These are phyloP conservation scores for Centropus unirufus DNA, from an alignment of 2,113 vertebrate species.

Conservation along the genomic window DNA sequence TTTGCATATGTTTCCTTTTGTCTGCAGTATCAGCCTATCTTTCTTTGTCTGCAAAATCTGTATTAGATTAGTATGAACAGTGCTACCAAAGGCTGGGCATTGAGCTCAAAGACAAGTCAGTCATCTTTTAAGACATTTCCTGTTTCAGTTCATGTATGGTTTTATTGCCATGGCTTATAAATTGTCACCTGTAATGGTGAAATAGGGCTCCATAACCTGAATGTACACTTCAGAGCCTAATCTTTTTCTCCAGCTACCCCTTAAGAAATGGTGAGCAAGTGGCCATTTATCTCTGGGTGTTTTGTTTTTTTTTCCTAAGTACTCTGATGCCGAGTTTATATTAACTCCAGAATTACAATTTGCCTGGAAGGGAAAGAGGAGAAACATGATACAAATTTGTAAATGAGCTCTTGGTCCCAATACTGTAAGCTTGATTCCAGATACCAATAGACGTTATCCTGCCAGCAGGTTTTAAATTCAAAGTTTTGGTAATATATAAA, in stretches of 20 bases:
- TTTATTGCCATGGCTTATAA: slow-evolving; percentile 66
- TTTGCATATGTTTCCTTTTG: slow-evolving; percentile 40
- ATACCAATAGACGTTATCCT: slow-evolving; percentile 43
- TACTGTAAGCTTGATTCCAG: slow-evolving; percentile 55
- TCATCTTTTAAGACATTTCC: slow-evolving; percentile 50
- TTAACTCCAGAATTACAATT: slow-evolving; percentile 57
- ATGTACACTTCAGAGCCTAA: slow-evolving; percentile 55
- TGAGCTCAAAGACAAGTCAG: slow-evolving; percentile 35
- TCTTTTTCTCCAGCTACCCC: slow-evolving; percentile 54
- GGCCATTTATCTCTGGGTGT: slow-evolving; percentile 43
- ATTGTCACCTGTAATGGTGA: slow-evolving; percentile 67
- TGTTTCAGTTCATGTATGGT: slow-evolving; percentile 49
- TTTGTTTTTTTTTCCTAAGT: slow-evolving; percentile 36
- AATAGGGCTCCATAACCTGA: slow-evolving; percentile 63
- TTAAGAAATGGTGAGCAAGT: slow-evolving; percentile 63
- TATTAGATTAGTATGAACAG: slow-evolving; percentile 43
- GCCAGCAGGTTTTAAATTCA: slow-evolving; percentile 64
- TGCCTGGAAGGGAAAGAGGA: slow-evolving; percentile 39
- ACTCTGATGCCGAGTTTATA: slow-evolving; percentile 29
- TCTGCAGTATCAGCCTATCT: slow-evolving; percentile 9
- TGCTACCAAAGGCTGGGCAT: slow-evolving; percentile 19
- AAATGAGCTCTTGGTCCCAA: slow-evolving; percentile 51
- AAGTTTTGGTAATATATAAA: slow-evolving; percentile 66
- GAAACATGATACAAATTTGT: slow-evolving; percentile 56
- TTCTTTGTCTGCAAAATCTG: slow-evolving; percentile 46